phyloP scores from a whole-genome alignment of 2,113 vertebrate species.

The Sphyrna mokarran region DNA sequence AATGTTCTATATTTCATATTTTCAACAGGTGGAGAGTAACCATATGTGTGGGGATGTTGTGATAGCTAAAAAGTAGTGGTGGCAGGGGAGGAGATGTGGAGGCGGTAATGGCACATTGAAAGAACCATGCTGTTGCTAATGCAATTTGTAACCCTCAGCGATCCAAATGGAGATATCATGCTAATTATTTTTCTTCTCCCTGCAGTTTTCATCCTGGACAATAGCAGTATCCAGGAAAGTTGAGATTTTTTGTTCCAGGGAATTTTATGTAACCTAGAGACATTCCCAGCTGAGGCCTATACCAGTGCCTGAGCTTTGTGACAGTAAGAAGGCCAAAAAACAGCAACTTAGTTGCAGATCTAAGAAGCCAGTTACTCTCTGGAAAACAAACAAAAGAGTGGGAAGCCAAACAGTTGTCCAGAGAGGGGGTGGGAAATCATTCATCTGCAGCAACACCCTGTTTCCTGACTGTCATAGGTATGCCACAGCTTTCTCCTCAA shows the following conservation, averaged over 20 bases:
- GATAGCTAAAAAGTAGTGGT: not conserved
- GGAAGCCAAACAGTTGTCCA: not conserved
- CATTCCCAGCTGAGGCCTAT: not conserved
- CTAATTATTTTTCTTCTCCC: not conserved
- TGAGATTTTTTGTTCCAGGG: not conserved
- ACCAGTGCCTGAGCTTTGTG: not conserved
- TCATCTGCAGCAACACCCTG: not conserved
- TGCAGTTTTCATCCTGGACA: not conserved
- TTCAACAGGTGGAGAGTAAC: not conserved
- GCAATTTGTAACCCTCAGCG: not conserved
- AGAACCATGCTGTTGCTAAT: not conserved
- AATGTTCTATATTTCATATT: not conserved
- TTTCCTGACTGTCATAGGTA: not conserved
- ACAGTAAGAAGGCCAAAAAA: not conserved
- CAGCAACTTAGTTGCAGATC: not conserved
- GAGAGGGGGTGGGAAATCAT: not conserved
- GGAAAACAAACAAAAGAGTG: not conserved
- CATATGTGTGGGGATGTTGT: not conserved
- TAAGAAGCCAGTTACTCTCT: not conserved
- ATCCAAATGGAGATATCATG: not conserved
- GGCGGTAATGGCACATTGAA: not conserved
- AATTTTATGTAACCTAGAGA: not conserved
- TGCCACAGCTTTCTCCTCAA: too few species aligned
- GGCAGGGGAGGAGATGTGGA: too few species aligned
- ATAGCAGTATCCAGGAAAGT: not conserved